These are phyloP conservation scores for Brachionus koreanus DNA, from an alignment of 1,140 invertebrate species.

Conservation along the genomic window DNA sequence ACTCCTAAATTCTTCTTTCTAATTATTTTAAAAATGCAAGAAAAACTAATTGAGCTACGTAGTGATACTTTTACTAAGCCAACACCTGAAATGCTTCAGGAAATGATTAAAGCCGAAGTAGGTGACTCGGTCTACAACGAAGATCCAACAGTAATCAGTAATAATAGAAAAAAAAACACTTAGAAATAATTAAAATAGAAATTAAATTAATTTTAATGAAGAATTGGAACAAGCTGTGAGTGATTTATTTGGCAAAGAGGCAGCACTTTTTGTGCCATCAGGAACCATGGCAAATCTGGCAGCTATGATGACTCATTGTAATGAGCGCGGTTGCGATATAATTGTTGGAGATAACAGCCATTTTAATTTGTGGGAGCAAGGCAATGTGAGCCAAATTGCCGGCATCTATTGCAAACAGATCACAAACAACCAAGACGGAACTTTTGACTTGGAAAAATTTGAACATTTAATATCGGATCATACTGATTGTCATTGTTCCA, in stretches of 20 bases:
- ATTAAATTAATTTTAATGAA: constrained; percentile 52
- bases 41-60: constrained; percentile 63
- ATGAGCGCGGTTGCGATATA: constrained; percentile 74
- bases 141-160: constrained; percentile 80
- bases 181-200: constrained; percentile 44
- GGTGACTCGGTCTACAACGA: constrained; percentile 89
- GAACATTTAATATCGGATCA: constrained; percentile 65
- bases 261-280: constrained; percentile 78
- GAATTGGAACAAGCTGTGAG: constrained; percentile 73
- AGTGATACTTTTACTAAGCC: constrained; percentile 75
- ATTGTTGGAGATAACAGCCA: constrained; percentile 78
- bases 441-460: constrained; percentile 73
- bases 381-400: constrained; percentile 66
- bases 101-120: constrained; percentile 77
- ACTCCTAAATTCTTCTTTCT: too few relatives aligned
- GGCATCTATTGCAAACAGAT: constrained; percentile 72
- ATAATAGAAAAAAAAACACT: constrained; percentile 27
- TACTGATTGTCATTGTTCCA: constrained; percentile 69
- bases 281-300: constrained; percentile 93
- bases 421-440: constrained; percentile 75
- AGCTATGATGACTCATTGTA: constrained; percentile 82
- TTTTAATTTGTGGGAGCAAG: constrained; percentile 83
- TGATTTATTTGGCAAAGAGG: constrained; percentile 77
- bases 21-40: constrained; percentile 20
- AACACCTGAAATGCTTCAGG: constrained; percentile 73